Evolutionary conservation across 2,113 vertebrate species (phyloP).

Genomic region (Anolis carolinensis): DNA sequence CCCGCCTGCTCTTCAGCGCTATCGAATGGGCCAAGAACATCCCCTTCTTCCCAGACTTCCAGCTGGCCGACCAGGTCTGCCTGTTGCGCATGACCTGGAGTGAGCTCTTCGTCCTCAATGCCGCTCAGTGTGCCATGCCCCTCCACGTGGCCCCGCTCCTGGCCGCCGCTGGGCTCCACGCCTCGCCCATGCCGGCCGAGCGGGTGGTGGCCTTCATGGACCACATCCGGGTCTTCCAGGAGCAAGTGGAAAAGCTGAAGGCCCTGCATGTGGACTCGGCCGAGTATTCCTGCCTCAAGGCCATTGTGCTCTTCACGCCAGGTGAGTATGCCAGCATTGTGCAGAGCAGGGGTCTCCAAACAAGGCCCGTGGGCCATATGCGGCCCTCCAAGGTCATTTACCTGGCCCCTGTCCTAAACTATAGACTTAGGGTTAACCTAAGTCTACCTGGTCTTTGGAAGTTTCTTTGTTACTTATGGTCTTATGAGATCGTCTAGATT

Average conservation of each 20-base stretch:
- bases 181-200: constrained; percentile 85
- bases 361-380: too few species aligned
- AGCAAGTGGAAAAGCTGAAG: constrained; percentile 89
- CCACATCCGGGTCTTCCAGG: constrained; percentile 87
- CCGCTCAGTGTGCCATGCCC: constrained; percentile 86
- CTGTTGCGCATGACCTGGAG: constrained; percentile 87
- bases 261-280: constrained; percentile 85
- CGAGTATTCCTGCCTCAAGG: constrained; percentile 86
- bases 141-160: constrained; percentile 83
- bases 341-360: too few species aligned
- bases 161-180: constrained; percentile 85
- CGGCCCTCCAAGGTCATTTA: too few species aligned
- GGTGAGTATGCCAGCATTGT: too few species aligned
- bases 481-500: too few species aligned
- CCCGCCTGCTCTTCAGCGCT: constrained; percentile 86
- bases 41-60: constrained; percentile 87
- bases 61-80: constrained; percentile 85
- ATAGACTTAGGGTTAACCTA: too few species aligned
- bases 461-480: too few species aligned
- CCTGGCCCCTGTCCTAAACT: too few species aligned
- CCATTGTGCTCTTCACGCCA: constrained; percentile 85
- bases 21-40: constrained; percentile 90
- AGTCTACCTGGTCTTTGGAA: too few species aligned
- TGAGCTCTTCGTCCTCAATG: constrained; percentile 87
- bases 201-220: constrained; percentile 88